These are phyloP conservation scores for Sebastes alutus DNA, from an alignment of 2,797 vertebrate species.

Conservation along the genomic window DNA sequence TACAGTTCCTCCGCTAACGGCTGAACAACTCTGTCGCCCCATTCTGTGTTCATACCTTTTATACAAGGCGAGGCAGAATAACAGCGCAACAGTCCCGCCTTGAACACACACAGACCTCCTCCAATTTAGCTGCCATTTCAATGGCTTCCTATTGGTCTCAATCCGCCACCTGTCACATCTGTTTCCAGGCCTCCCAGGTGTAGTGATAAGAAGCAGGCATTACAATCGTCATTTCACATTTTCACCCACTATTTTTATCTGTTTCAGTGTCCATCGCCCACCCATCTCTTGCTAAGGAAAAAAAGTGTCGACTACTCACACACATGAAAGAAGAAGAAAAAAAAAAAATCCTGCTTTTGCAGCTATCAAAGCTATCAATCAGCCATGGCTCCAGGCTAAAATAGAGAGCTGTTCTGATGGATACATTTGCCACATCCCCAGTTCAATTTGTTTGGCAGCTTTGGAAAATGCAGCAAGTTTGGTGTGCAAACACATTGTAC, in stretches of 20 bases:
- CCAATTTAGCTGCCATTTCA: slow-evolving; percentile 67
- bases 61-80: not conserved
- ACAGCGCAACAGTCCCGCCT: not conserved
- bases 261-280: slow-evolving; percentile 23
- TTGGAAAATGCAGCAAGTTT: slow-evolving; percentile 48
- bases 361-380: slow-evolving; percentile 78
- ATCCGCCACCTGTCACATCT: slow-evolving; percentile 75
- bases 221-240: slow-evolving; percentile 74
- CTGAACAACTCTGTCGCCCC: not conserved
- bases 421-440: slow-evolving; percentile 66
- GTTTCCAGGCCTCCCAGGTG: slow-evolving; percentile 49
- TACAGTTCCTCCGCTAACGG: not conserved
- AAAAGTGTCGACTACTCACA: slow-evolving; percentile 6
- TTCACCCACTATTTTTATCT: slow-evolving; percentile 58
- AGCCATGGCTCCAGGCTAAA: slow-evolving; percentile 66
- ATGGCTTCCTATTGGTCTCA: slow-evolving; percentile 64
- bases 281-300: not conserved
- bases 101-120: slow-evolving; percentile 42
- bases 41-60: not conserved
- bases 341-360: slow-evolving; percentile 31
- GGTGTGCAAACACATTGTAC: slow-evolving; percentile 61
- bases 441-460: slow-evolving; percentile 74
- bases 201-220: slow-evolving; percentile 59
- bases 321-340: slow-evolving; percentile 3
- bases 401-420: slow-evolving; percentile 60